Base-by-base conservation (phyloP, 2,797 vertebrate species). In the Tragelaphus oryx region DNA sequence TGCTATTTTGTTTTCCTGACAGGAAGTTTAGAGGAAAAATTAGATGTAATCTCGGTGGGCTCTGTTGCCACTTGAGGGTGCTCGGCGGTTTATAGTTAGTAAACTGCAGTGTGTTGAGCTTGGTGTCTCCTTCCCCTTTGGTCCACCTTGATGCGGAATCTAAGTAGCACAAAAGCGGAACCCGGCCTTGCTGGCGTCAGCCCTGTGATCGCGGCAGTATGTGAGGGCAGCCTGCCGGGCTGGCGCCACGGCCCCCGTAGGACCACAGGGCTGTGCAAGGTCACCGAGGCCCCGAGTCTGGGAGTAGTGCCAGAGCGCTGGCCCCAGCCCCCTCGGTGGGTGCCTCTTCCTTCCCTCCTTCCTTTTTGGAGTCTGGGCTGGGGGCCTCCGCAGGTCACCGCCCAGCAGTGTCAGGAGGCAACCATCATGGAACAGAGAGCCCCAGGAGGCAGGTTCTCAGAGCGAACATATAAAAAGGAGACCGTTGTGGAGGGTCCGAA, bases 181-280 rank as follows among this genome's bases (percentile, higher is more conserved):
- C 14, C 48, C 2, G 5, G 22, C 33, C 33, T 50, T 76, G 14
- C 55, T 83, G 33, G 26, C 7, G 0, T 54, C 20, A 18, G n/a
- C 41, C 76, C 50, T 11, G 16, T 76, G 6, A 10, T 57, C 22
- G 0, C 0, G 13, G n/a, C n/a, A 4, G 74, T 14, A 1, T 62
- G 60, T n/a, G 50, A 48, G 18, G 71, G 54, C 60, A 62, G 54
- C 48, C 79, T 41, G 52, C 33, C 13, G 37, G 50, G 18, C n/a
- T 75, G 96, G 94, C 75, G 87, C 93, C 87, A 65, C 33, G 44
- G 93, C 76, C 93, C 97, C 90, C 97, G 96, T 85, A 52, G 85
- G 48, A 44, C 46, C 20, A 16, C 48, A 91, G 92, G 88, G 94
- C 83, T 76, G 30, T 57, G 37, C 26, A 17, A 24, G 84, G 62